A percentile compares a stretch with the other conserved stretches of the same genome.
phyloP scores from a whole-genome alignment of 2,888 invertebrate species.

The Melanargia galathea region DNA sequence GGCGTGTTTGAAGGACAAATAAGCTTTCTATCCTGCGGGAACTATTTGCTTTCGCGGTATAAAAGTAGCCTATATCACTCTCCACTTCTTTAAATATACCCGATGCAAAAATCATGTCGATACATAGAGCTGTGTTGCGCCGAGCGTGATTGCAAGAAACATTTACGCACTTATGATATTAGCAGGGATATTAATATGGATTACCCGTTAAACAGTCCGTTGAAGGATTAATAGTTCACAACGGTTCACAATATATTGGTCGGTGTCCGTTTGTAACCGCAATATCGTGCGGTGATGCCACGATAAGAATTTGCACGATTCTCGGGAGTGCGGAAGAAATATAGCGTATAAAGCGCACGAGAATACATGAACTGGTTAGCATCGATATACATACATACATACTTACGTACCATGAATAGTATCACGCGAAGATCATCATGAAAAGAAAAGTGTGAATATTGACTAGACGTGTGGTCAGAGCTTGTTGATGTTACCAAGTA shows the following conservation, averaged over 20 bases:
- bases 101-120: too few species aligned
- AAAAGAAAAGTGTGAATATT: too few species aligned
- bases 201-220: neutral
- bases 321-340: conserved; percentile 42
- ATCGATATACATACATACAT: neutral
- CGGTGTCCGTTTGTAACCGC: conserved; percentile 50
- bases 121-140: too few species aligned
- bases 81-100: too few species aligned
- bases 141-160: too few species aligned
- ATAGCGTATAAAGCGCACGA: conserved; percentile 44
- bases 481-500: too few species aligned
- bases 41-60: too few species aligned
- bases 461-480: too few species aligned
- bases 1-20: too few species aligned
- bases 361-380: conserved; percentile 17
- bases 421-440: neutral
- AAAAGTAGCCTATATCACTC: too few species aligned
- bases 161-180: too few species aligned
- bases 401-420: neutral
- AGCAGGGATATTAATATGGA: neutral
- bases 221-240: neutral
- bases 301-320: conserved; percentile 73
- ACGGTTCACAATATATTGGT: conserved; percentile 43
- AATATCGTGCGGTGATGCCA: conserved; percentile 62
- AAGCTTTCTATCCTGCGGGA: too few species aligned